Conservation (phyloP, 2,797 vertebrate genomes). For the Molossus molossus region DNA sequence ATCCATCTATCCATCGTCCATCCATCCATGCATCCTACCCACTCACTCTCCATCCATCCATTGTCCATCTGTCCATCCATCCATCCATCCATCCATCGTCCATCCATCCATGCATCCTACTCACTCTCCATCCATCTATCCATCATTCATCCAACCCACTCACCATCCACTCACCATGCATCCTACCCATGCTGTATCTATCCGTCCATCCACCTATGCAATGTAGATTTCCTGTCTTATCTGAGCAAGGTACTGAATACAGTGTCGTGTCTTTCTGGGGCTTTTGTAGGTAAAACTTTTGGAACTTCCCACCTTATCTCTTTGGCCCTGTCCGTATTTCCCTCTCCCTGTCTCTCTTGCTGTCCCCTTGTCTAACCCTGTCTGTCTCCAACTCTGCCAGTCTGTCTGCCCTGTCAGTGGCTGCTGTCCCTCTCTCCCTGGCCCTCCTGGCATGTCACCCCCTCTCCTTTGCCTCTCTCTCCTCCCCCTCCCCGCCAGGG, state of each 20-base stretch:
- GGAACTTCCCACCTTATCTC: not conserved
- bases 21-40: too few relatives aligned
- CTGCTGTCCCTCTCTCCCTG: not conserved
- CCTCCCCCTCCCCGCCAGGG: accelerated
- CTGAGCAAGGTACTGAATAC: not conserved
- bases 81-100: not conserved
- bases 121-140: too few relatives aligned
- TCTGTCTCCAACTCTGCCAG: not conserved
- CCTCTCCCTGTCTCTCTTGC: not conserved
- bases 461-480: too few relatives aligned
- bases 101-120: accelerated
- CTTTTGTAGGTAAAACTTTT: not conserved
- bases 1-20: accelerated
- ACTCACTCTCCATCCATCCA: not conserved
- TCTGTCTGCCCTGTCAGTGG: not conserved
- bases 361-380: not conserved
- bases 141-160: not conserved
- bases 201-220: not conserved
- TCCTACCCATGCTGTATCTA: not conserved
- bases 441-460: not conserved
- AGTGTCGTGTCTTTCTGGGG: not conserved
- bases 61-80: not conserved
- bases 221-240: not conserved
- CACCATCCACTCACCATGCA: not conserved
- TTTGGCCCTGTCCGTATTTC: not conserved